Base-by-base conservation (phyloP, 2,113 vertebrate genomes). In the Beaufortia kweichowensis region DNA sequence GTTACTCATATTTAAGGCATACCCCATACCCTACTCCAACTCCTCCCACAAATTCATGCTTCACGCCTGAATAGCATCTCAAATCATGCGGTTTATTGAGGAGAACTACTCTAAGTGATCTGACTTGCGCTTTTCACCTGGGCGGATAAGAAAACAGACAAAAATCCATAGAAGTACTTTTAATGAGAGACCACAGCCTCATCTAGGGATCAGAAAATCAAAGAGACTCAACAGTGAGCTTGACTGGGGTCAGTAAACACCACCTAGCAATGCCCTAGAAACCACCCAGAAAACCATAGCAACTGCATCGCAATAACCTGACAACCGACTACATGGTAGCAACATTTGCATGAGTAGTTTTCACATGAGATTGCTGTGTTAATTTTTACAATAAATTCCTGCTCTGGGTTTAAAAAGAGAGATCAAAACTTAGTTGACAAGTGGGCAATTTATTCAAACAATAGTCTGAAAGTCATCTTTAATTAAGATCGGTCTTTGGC, bases 401-500 rank as follows among this genome's bases (percentile, higher is more conserved):
- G 50, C 10, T 43, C 11, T 35, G 19, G 23, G 46, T 3, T 56
- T 4, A 39, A 48, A 48, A n/a, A n/a, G n/a, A n/a, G n/a, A n/a
- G n/a, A n/a, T n/a, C n/a, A n/a, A n/a, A n/a, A n/a, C n/a, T n/a
- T n/a, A n/a, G n/a, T n/a, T n/a, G n/a, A n/a, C n/a, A n/a, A n/a
- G n/a, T n/a, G n/a, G n/a, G n/a, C 35, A 39, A 10, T 39, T 35
- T 35, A 35, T 35, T 35, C n/a, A n/a, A 35, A 35, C 6, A 8
- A 8, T 39, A 10, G 35, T 39, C n/a, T 39, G 35, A 39, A 39
- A 88, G 77, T 84, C 81, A 68, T 76, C 63, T 87, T 84, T 90
- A 87, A 89, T 88, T 87, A 88, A 78, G 83, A 79, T 4, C 81
- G 84, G 87, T 87, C 84, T 61, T 65, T 84, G 76, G 77, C 77